Conservation (phyloP, 2,888 invertebrate genomes). For the Orthosia incerta region DNA sequence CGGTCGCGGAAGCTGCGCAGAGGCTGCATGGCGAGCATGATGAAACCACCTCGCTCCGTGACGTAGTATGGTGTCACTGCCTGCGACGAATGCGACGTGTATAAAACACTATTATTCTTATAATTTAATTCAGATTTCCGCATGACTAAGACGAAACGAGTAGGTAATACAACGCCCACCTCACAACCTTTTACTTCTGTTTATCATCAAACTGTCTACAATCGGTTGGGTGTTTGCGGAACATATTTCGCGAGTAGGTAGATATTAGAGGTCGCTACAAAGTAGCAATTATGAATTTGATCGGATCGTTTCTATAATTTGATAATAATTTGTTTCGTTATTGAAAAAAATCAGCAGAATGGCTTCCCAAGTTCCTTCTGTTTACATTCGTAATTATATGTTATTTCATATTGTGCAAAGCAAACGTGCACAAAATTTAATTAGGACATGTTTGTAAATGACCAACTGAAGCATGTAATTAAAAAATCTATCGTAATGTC, state of each 20-base stretch:
- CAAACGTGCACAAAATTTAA: not conserved
- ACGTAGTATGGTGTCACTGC: constrained; percentile 66
- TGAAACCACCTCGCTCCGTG: constrained; percentile 80
- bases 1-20: constrained; percentile 84
- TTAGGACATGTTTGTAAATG: not conserved
- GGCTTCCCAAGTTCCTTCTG: constrained; percentile 9
- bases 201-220: constrained; percentile 62
- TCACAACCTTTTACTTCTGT: constrained; percentile 56
- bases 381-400: constrained; percentile 11
- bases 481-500: not conserved
- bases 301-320: constrained; percentile 30
- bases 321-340: constrained; percentile 31
- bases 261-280: constrained; percentile 71
- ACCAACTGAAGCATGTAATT: not conserved
- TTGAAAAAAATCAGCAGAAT: constrained; percentile 37
- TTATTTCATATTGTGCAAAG: not conserved
- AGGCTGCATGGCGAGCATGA: constrained; percentile 78
- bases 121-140: constrained; percentile 68
- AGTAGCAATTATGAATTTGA: constrained; percentile 41
- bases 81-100: constrained; percentile 44
- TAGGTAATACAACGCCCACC: constrained; percentile 59
- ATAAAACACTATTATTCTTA: constrained; percentile 57
- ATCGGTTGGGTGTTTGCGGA: constrained; percentile 74
- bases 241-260: constrained; percentile 71
- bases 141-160: constrained; percentile 54